Evolutionary conservation across 2,113 vertebrate species (phyloP).

Genomic region (Diadophis punctatus): DNA sequence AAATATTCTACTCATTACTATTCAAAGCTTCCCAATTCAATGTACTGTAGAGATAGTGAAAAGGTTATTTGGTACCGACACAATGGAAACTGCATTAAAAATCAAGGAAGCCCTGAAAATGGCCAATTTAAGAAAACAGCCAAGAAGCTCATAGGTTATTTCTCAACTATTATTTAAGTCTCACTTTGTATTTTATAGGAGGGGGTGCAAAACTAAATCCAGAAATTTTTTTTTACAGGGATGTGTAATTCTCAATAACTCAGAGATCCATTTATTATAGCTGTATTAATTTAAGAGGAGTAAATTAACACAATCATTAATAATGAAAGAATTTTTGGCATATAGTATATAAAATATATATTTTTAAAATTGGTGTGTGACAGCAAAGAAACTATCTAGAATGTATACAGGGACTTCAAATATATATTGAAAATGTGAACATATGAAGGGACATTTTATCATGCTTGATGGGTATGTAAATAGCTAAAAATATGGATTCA

Average conservation of each 20-base stretch:
- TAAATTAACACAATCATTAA: not conserved
- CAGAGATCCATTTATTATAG: not conserved
- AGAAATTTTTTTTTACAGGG: not conserved
- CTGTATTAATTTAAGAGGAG: not conserved
- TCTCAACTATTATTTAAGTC: not conserved
- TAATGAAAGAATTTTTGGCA: not conserved
- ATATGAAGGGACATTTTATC: too few species aligned
- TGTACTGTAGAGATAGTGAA: not conserved
- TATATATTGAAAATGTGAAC: too few species aligned
- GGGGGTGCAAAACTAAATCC: not conserved
- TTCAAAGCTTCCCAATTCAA: not conserved
- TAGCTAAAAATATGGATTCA: too few species aligned
- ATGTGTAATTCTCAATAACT: not conserved
- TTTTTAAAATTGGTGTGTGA: too few species aligned
- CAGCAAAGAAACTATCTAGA: too few species aligned
- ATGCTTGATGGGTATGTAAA: too few species aligned
- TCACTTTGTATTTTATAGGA: not conserved
- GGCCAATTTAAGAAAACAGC: not conserved
- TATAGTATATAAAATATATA: too few species aligned
- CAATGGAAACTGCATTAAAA: not conserved
- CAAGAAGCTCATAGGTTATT: not conserved
- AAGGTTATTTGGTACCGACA: not conserved
- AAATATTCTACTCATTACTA: not conserved
- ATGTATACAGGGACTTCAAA: too few species aligned
- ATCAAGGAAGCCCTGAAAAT: not conserved